Evolutionary conservation across 2,797 vertebrate genomes (phyloP).

Genomic region (Podarcis siculus): DNA sequence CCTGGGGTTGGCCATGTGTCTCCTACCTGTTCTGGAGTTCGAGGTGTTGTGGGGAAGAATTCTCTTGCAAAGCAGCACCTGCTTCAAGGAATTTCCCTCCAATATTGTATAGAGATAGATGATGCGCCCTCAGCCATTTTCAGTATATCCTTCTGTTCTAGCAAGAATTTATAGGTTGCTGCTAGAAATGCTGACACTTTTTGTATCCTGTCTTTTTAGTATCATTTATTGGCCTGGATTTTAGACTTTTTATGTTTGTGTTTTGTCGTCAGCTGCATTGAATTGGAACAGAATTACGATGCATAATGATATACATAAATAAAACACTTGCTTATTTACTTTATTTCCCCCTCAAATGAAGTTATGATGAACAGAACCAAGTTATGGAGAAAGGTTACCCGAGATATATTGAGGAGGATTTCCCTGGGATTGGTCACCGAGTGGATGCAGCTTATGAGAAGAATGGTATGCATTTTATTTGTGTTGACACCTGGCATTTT

Average conservation of each 20-base stretch:
- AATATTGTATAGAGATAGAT: too few species aligned
- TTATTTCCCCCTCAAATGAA: constrained; percentile 66
- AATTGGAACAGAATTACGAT: not conserved
- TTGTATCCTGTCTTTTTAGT: not conserved
- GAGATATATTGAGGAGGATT: constrained; percentile 84
- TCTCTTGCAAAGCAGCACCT: not conserved
- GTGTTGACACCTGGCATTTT: not conserved
- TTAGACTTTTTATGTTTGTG: not conserved
- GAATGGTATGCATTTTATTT: constrained; percentile 80
- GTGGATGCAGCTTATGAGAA: constrained; percentile 89
- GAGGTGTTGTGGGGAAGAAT: not conserved
- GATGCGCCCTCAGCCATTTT: too few species aligned
- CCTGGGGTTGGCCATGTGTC: too few species aligned
- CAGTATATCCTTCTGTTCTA: not conserved
- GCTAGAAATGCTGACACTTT: not conserved
- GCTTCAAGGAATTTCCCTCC: not conserved
- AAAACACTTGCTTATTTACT: not conserved
- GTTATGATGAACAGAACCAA: constrained; percentile 85
- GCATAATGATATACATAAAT: not conserved
- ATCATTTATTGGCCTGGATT: not conserved
- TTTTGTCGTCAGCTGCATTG: not conserved
- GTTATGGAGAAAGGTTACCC: constrained; percentile 89
- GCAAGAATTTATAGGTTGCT: not conserved
- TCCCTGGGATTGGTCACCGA: constrained; percentile 89
- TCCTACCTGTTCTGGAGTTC: not conserved